A percentile compares a stretch with the other conserved stretches of the same genome.
Conservation (phyloP, 1,140 invertebrate genomes). For the Drosophila nebulosa region DNA sequence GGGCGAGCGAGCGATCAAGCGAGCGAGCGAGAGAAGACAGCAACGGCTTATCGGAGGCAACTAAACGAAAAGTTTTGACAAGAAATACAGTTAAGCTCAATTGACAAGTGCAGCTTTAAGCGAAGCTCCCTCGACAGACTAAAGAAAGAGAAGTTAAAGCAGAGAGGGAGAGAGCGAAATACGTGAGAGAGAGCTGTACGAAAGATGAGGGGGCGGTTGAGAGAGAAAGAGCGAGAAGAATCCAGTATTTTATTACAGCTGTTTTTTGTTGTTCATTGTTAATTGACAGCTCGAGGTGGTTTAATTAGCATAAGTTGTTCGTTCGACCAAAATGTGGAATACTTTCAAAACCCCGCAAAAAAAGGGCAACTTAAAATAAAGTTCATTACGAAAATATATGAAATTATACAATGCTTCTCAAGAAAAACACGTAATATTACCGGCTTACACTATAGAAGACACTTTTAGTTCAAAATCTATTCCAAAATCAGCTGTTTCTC, state of each 20-base stretch:
- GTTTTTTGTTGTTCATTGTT: slow-evolving; percentile 8
- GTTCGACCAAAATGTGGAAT: neutral
- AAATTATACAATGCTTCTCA: neutral
- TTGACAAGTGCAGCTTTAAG: slow-evolving; percentile 64
- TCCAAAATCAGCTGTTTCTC: neutral
- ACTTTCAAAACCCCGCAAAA: neutral
- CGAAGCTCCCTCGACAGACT: slow-evolving; percentile 26
- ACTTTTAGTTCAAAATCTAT: neutral
- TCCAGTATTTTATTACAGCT: slow-evolving; percentile 33
- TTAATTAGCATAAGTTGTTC: slow-evolving; percentile 18
- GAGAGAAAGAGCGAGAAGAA: neutral
- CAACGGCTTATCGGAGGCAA: slow-evolving; percentile 46
- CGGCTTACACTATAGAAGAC: neutral
- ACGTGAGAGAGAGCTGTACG: neutral
- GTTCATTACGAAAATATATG: neutral
- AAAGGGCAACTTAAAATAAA: neutral
- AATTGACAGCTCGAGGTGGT: slow-evolving; percentile 9
- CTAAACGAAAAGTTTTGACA: slow-evolving; percentile 46
- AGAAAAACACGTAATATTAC: neutral
- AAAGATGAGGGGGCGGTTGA: neutral
- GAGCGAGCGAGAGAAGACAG: slow-evolving; percentile 33
- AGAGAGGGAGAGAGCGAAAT: neutral
- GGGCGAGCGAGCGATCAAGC: slow-evolving; percentile 3
- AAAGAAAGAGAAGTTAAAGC: slow-evolving; percentile 5
- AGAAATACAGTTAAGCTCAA: slow-evolving; percentile 23